Base-by-base conservation (phyloP, 2,113 vertebrate species). In the Leptosomus discolor region DNA sequence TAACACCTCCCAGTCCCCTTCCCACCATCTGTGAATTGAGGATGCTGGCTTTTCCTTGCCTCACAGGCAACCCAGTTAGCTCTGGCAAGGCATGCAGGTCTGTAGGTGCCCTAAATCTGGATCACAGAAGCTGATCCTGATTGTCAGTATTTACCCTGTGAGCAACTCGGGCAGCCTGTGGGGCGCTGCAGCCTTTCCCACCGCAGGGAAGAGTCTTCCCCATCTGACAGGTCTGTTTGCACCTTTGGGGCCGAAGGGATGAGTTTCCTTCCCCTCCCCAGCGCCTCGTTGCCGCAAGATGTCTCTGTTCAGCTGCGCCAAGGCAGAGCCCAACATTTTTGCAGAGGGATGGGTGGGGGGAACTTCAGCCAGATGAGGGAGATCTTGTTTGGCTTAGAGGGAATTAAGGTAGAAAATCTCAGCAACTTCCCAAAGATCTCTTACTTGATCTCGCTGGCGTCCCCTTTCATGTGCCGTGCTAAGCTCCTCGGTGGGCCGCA, bases 301-400 rank as follows among this genome's bases (percentile, higher is more conserved):
- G 95, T 94, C 95, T 65, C 93, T 91, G 88, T 82, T 89, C 93
- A 46, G 70, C 95, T 70, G 69, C 24, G 8, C 30, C 88, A 6
- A 15, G 67, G 39, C 56, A 56, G 53, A 45, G 58, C 74, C 45
- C 80, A 18, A 5, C 43, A 1, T 17, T 30, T 27, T n/a, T 50
- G 73, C 76, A 5, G 46, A 50, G 71, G 56, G 54, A n/a, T 50
- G 81, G 54, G 70, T 27, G 65, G 51, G 80, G 77, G 54, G 8
- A 58, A 2, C 56, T 23, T 19, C 84, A 34, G 24, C 79, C 69
- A 15, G 90, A 23, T 4, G 46, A 58, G 57, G 63, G 69, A 80
- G 73, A 76, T 57, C 60, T 68, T 16, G 27, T 64, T 77, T 43
- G 69, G n/a, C 45, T 85, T 12, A 11, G 23, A 74, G 36, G 43